Base-by-base conservation (phyloP, 2,113 vertebrate genomes). In the Perca schrenkii region DNA sequence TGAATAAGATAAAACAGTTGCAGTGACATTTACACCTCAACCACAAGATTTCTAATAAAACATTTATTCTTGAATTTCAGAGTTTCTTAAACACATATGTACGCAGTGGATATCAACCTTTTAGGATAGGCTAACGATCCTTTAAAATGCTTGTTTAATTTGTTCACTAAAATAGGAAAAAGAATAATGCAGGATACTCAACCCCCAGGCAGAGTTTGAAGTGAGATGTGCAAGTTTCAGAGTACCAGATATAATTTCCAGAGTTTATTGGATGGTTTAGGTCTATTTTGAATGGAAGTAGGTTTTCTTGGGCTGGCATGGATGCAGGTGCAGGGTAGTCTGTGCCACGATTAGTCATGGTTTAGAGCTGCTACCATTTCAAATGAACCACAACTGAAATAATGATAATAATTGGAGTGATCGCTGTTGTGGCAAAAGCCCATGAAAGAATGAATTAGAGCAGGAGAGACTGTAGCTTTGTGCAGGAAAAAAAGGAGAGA, bases 391-490 rank as follows among this genome's bases (percentile, higher is more conserved):
- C 58, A 82, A 49, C 83, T 85, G 73, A 77, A 91, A 58, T 88
- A 62, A 89, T 85, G 85, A 92, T 80, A 85, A 87, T 88, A 91
- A 94, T 71, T 85, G 86, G 72, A 86, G 60, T 77, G 86, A 89
- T 82, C 12, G 40, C 56, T 83, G 82, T 86, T 83, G 82, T 83
- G 79, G 72, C 68, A 82, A 81, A 79, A 82, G 69, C 68, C 71
- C 71, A 31, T 83, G 79, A 87, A 89, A 85, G 82, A 82, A 47
- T 88, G 80, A 68, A 79, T 80, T 54, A 79, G 80, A 85, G 52
- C 70, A 84, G 56, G 58, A 77, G 47, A 80, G 71, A 68, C 56
- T 74, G 77, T 58, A 77, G 69, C 56, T 79, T 74, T 49, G 31
- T 43, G 61, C 61, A 72, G 34, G 69, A 53, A 71, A 72, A 77